phyloP scores from a whole-genome alignment of 2,888 invertebrate genomes.

The Resseliella maxima region DNA sequence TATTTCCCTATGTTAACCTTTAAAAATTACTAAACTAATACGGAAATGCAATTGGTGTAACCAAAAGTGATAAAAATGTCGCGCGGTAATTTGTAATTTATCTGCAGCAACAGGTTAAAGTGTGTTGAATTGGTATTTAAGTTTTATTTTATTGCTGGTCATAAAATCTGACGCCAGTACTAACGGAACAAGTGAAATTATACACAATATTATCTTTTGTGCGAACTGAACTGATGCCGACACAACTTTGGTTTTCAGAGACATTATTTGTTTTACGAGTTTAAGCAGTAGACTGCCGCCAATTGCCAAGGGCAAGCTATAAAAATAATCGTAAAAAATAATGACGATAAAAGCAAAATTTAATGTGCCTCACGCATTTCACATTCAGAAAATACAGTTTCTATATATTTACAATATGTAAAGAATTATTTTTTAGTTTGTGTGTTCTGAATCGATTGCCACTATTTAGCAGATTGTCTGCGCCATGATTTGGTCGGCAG shows the following conservation, averaged over 20 bases:
- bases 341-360: background rate
- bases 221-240: background rate
- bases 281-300: background rate
- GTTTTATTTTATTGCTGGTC: constrained; percentile 1
- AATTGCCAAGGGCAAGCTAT: constrained; percentile 50
- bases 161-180: background rate
- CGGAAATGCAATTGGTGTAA: background rate
- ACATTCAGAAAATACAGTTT: background rate
- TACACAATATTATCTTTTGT: background rate
- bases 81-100: background rate
- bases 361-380: constrained; percentile 1
- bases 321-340: constrained; percentile 53
- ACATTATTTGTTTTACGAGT: constrained; percentile 40
- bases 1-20: background rate
- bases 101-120: constrained; percentile 15
- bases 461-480: background rate
- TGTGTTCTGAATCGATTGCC: background rate
- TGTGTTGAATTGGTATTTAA: background rate
- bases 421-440: too few species aligned
- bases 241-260: background rate
- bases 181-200: constrained; percentile 43
- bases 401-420: too few species aligned
- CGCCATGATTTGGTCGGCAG: background rate
- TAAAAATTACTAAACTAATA: background rate
- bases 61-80: background rate